These are phyloP conservation scores for Synanthedon vespiformis DNA, from an alignment of 2,888 invertebrate species.

Conservation along the genomic window DNA sequence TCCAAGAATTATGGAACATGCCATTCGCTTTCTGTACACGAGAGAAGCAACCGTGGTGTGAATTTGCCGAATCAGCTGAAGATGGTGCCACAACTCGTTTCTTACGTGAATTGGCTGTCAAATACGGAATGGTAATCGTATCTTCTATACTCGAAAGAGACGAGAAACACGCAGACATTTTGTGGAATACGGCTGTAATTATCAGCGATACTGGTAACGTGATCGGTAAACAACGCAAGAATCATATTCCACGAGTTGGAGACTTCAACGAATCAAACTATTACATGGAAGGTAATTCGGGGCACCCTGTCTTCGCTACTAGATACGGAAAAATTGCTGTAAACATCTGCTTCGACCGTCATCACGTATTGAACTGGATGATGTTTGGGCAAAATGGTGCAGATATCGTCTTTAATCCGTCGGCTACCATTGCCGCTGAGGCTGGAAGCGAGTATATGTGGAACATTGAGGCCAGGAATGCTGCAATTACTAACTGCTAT, in stretches of 20 bases:
- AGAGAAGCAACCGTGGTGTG: constrained; percentile 96
- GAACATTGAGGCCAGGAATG: constrained; percentile 95
- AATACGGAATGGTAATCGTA: constrained; percentile 93
- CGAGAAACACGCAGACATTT: constrained; percentile 82
- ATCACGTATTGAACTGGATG: constrained; percentile 98
- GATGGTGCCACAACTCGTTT: constrained; percentile 89
- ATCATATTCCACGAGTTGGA: constrained; percentile 97
- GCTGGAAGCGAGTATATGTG: constrained; percentile 90
- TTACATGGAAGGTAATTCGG: constrained; percentile 95
- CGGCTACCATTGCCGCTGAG: constrained; percentile 85
- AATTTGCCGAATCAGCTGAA: constrained; percentile 95
- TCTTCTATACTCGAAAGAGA: constrained; percentile 97
- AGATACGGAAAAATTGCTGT: constrained; percentile 90
- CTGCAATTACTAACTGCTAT: constrained; percentile 96
- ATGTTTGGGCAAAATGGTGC: constrained; percentile 98
- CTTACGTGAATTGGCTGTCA: constrained; percentile 81
- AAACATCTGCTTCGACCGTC: constrained; percentile 98
- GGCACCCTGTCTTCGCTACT: constrained; percentile 94
- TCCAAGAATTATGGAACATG: constrained; percentile 99
- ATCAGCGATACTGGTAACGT: constrained; percentile 90
- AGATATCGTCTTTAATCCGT: constrained; percentile 99
- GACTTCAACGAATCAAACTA: constrained; percentile 99
- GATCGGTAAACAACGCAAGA: constrained; percentile 97
- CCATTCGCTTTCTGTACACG: constrained; percentile 99
- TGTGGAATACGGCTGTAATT: constrained; percentile 98